Percentiles rank a stretch among this genome's conserved stretches.
Conservation (phyloP, 1,140 invertebrate species). For the Euura lappo region DNA sequence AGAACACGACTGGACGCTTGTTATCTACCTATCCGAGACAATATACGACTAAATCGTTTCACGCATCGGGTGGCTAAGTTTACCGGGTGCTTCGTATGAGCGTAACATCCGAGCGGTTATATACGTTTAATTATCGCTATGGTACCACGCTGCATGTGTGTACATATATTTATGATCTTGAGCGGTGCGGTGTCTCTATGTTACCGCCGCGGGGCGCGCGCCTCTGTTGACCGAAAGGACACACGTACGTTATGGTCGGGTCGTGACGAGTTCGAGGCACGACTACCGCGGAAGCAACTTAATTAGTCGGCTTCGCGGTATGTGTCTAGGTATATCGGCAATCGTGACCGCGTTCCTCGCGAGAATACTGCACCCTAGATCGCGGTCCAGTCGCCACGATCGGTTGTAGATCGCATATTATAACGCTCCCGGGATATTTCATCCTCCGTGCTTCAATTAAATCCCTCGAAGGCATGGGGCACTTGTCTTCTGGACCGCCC, state of each 20-base stretch:
- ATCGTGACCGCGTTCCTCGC: neutral
- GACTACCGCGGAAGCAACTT: neutral
- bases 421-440: neutral
- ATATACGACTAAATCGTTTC: no score
- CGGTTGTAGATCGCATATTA: neutral
- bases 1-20: no score
- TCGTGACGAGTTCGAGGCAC: neutral
- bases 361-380: neutral
- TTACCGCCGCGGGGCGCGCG: no score
- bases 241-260: neutral
- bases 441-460: neutral
- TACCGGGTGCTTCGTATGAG: no score
- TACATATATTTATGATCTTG: no score
- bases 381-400: neutral
- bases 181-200: no score
- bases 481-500: conserved; percentile 6
- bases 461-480: neutral
- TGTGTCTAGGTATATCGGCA: neutral
- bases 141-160: no score
- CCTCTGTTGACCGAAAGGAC: no score
- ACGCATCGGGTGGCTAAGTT: no score
- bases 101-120: no score
- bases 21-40: no score
- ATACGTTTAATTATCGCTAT: no score
- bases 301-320: neutral